Conservation (phyloP, 1,140 invertebrate genomes). For the Anoplolepis gracilipes region DNA sequence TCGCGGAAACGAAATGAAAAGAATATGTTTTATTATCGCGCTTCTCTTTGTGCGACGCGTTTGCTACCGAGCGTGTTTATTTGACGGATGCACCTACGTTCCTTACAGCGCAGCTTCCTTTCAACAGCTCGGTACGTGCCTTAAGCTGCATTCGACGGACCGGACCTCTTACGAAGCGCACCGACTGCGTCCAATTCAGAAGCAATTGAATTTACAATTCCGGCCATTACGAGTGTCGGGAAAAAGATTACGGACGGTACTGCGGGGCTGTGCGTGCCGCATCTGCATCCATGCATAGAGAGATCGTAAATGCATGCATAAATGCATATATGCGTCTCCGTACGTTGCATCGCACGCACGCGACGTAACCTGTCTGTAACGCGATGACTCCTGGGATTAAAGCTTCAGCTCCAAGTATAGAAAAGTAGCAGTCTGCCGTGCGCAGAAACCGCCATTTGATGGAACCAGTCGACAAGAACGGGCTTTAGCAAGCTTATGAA, state of each 20-base stretch:
- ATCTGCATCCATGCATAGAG: slow-evolving; percentile 80
- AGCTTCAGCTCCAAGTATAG: slow-evolving; percentile 6
- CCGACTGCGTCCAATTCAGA: slow-evolving; percentile 78
- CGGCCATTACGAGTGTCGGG: slow-evolving; percentile 83
- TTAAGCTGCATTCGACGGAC: slow-evolving; percentile 68
- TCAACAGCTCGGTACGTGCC: slow-evolving; percentile 72
- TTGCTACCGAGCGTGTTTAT: slow-evolving; percentile 44
- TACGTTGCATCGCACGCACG: slow-evolving; percentile 66
- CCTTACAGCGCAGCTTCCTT: slow-evolving; percentile 44
- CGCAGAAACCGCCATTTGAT: not conserved
- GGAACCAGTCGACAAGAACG: slow-evolving; percentile 3
- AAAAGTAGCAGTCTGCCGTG: slow-evolving; percentile 5
- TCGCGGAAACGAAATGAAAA: not conserved
- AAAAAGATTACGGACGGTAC: slow-evolving; percentile 82
- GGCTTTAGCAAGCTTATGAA: slow-evolving; percentile 36
- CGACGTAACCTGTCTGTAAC: slow-evolving; percentile 9
- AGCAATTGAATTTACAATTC: slow-evolving; percentile 85
- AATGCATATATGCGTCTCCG: slow-evolving; percentile 64
- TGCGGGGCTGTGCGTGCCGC: slow-evolving; percentile 78
- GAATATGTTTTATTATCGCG: not conserved
- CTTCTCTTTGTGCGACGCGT: slow-evolving; percentile 36
- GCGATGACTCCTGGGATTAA: slow-evolving; percentile 26
- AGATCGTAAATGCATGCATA: slow-evolving; percentile 62
- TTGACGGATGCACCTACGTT: slow-evolving; percentile 67
- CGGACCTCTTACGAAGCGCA: slow-evolving; percentile 56